phyloP scores from a whole-genome alignment of 1,140 invertebrate species.

The Zaprionus taronus region DNA sequence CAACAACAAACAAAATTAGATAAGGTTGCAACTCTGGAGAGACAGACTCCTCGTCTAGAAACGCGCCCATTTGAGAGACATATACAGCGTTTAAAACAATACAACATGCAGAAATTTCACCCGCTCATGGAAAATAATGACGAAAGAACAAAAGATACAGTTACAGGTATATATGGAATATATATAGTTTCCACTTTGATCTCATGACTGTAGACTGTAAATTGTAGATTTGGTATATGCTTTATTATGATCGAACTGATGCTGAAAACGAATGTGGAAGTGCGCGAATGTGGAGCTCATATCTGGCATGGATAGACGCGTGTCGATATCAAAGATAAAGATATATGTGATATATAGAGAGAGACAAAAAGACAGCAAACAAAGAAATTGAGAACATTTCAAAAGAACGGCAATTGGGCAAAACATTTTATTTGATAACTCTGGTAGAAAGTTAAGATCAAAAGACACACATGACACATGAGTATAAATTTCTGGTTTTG shows the following conservation, averaged over 20 bases:
- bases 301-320: not conserved
- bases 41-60: not conserved
- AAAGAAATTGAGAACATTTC: conserved; percentile 49
- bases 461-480: conserved; percentile 37
- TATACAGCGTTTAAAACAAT: not conserved
- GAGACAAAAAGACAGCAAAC: conserved; percentile 50
- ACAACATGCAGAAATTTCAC: not conserved
- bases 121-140: not conserved
- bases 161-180: not conserved
- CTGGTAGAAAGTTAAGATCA: conserved; percentile 32
- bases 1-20: conserved; percentile 76
- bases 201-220: conserved; percentile 7
- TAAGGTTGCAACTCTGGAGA: not conserved
- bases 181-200: not conserved
- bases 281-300: not conserved
- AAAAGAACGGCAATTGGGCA: conserved; percentile 55
- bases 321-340: not conserved
- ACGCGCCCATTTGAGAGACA: not conserved
- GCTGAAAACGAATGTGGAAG: not conserved
- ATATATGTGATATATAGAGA: conserved; percentile 9
- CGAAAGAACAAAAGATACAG: not conserved
- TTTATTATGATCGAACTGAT: conserved; percentile 5
- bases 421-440: conserved; percentile 52
- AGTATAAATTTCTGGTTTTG: conserved; percentile 19
- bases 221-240: conserved; percentile 1